Conservation (phyloP, 2,797 vertebrate genomes). For the Acridotheres tristis region DNA sequence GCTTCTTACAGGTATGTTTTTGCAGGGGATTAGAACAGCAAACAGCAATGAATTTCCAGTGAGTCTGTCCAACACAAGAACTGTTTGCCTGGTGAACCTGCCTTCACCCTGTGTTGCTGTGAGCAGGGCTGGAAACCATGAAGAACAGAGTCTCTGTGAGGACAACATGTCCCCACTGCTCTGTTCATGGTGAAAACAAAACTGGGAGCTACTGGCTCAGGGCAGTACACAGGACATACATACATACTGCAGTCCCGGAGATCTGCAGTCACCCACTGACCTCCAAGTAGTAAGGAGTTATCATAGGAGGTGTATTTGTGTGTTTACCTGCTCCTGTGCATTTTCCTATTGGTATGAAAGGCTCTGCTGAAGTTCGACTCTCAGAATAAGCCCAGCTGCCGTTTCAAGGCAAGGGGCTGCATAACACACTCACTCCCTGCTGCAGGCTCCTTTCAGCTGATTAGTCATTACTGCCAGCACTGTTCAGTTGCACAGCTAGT, state of each 20-base stretch:
- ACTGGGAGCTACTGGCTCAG: fast-evolving
- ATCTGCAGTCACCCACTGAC: fast-evolving
- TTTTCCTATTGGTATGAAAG: not conserved
- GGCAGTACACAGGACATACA: fast-evolving
- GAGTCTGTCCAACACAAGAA: not conserved
- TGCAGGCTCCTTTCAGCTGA: not conserved
- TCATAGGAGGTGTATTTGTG: not conserved
- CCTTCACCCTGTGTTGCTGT: fast-evolving
- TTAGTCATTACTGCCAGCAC: not conserved
- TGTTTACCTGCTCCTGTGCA: not conserved
- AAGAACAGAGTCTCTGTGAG: fast-evolving
- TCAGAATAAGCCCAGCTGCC: not conserved
- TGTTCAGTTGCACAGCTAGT: not conserved
- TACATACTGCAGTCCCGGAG: no score
- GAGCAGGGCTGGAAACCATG: not conserved
- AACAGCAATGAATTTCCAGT: not conserved
- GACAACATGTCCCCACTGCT: not conserved
- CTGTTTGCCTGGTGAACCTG: not conserved
- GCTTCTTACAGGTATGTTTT: not conserved
- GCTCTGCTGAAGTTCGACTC: not conserved
- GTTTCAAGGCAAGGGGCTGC: not conserved
- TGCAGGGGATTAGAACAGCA: not conserved
- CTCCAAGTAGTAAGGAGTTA: not conserved
- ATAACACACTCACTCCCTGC: not conserved
- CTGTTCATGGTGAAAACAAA: not conserved